These are phyloP conservation scores for Cheilosia soror DNA, from an alignment of 2,888 invertebrate genomes.

Conservation along the genomic window DNA sequence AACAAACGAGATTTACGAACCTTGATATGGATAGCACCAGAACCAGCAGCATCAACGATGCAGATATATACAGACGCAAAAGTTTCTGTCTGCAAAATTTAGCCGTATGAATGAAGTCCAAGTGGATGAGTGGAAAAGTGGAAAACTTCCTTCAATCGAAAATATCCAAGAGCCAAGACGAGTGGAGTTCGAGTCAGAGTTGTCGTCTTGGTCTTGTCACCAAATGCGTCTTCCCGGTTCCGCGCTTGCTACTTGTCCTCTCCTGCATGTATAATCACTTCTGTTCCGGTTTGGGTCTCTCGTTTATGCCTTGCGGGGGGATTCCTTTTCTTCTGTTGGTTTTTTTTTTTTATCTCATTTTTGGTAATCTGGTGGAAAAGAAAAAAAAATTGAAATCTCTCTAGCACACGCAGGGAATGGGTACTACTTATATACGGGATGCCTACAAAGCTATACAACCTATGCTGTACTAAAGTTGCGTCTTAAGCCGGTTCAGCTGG, in stretches of 20 bases:
- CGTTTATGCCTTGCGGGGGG: slow-evolving; percentile 43
- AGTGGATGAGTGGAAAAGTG: slow-evolving; percentile 53
- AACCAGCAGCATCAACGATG: slow-evolving; percentile 18
- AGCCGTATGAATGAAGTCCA: slow-evolving; percentile 56
- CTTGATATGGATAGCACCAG: slow-evolving; percentile 25
- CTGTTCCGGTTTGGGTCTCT: slow-evolving; percentile 72
- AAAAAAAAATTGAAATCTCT: slow-evolving; percentile 59
- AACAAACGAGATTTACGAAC: slow-evolving; percentile 47
- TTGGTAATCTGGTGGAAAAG: slow-evolving; percentile 47
- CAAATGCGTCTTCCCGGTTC: slow-evolving; percentile 36
- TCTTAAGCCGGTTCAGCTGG: slow-evolving; percentile 72
- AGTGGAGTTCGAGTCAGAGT: slow-evolving; percentile 12
- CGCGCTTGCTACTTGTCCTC: slow-evolving; percentile 18
- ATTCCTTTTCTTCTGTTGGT: neutral
- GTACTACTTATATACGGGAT: neutral
- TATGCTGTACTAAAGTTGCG: slow-evolving; percentile 51
- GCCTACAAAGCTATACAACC: neutral
- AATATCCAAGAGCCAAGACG: neutral
- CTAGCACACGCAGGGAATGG: slow-evolving; percentile 22
- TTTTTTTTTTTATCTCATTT: slow-evolving; percentile 37
- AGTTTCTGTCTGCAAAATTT: slow-evolving; percentile 67
- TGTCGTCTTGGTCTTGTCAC: slow-evolving; percentile 57
- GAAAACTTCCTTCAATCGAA: slow-evolving; percentile 62
- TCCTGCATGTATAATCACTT: slow-evolving; percentile 72
- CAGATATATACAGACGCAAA: slow-evolving; percentile 26